These are phyloP conservation scores for Pampusana beccarii DNA, from an alignment of 2,113 vertebrate species.

Conservation along the genomic window DNA sequence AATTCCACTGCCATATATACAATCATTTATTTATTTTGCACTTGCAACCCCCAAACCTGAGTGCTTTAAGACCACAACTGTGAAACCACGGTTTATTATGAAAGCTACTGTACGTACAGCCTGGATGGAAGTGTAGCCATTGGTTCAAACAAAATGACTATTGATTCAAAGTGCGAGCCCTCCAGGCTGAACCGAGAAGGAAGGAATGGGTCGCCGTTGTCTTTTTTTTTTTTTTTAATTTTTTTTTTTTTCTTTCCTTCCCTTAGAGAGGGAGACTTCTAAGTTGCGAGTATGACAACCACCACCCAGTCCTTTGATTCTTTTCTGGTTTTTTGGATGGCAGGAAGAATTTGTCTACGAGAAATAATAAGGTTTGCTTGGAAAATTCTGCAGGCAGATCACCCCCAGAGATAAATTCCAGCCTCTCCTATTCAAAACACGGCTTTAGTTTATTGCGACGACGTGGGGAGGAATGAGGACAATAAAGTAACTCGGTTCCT, in stretches of 20 bases:
- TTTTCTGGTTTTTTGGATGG: background rate
- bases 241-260: rapidly evolving
- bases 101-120: conserved; percentile 50
- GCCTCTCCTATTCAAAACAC: conserved; percentile 22
- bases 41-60: background rate
- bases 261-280: background rate
- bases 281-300: conserved; percentile 27
- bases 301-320: conserved; percentile 21
- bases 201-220: background rate
- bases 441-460: background rate
- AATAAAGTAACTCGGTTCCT: conserved; percentile 37
- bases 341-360: background rate
- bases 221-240: background rate
- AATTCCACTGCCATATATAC: background rate
- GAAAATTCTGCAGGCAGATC: conserved; percentile 18
- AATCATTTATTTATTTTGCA: background rate
- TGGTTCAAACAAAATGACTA: conserved; percentile 71
- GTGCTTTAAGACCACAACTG: conserved; percentile 52
- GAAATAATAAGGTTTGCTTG: conserved; percentile 7
- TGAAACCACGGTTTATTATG: conserved; percentile 42
- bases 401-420: conserved; percentile 30
- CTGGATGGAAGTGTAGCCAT: conserved; percentile 71
- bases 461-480: conserved; percentile 24
- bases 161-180: conserved; percentile 58
- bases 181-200: conserved; percentile 34